Evolutionary conservation across 2,113 vertebrate species (phyloP).

Genomic region (Myocastor coypus): DNA sequence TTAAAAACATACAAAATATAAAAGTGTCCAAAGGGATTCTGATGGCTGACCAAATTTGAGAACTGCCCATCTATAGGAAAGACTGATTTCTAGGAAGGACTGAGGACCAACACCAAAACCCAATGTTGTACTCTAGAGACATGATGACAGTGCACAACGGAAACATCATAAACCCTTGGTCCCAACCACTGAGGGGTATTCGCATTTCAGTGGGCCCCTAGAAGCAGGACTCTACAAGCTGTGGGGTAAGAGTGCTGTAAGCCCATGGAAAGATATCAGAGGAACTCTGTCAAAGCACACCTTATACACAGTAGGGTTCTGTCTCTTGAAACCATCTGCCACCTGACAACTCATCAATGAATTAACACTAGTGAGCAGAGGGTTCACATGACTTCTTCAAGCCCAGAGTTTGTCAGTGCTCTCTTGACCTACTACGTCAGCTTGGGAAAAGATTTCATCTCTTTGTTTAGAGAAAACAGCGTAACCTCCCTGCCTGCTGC

Average conservation of each 20-base stretch:
- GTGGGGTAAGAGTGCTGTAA: background rate
- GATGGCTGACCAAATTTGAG: constrained; percentile 16
- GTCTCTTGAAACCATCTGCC: background rate
- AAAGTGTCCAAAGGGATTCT: background rate
- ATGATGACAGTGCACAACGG: background rate
- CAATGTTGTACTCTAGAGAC: background rate
- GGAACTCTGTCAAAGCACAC: background rate
- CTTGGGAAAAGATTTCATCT: constrained; percentile 47
- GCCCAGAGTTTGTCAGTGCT: background rate
- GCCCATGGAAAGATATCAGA: background rate
- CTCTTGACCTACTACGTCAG: constrained; percentile 50
- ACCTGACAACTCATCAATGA: constrained; percentile 31
- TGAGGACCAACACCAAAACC: background rate
- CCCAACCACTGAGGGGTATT: constrained; percentile 24
- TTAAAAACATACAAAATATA: too few species aligned
- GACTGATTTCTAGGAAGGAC: background rate
- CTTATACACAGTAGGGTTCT: background rate
- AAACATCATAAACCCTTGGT: background rate
- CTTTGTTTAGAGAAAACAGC: constrained; percentile 52
- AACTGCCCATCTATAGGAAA: constrained; percentile 1
- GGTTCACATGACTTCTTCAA: background rate
- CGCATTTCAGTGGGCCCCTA: background rate
- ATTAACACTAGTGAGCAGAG: constrained; percentile 11
- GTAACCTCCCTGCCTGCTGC: constrained; percentile 41
- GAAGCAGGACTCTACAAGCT: background rate